Base-by-base conservation (phyloP, 2,888 invertebrate species). In the Microctonus hyperodae region DNA sequence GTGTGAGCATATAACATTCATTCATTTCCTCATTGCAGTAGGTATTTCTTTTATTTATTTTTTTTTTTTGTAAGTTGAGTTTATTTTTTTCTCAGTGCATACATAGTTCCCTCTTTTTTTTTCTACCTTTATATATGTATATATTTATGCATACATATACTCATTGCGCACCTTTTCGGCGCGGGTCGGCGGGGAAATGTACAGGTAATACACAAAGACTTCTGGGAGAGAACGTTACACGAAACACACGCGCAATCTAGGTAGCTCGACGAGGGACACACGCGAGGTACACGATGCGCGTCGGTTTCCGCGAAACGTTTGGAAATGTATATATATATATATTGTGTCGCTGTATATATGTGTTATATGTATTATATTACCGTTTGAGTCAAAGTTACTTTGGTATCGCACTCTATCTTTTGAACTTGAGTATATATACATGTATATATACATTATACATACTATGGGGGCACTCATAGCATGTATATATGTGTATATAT, bases 241-340 rank as follows among this genome's bases (percentile, higher is more conserved):
- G 71, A 67, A 64, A 69, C 65, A 59, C 50, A 61, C 35, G 37
- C 37, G 37, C 16, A 16, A 44, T 44, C 7, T 35, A 10, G 3
- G 16, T 20, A 16, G 7, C 7, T 5, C 28, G 7, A 56, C 50
- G 48, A 37, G 61, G 63, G 60, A 56, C 44, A 64, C 67, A 64
- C 63, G 70, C 61, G 64, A 64, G 55, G 51, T 5, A 33, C 33
- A 51, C 55, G 60, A 64, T 60, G 64, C 63, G 53, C 62, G 67
- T 64, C 63, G 69, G 63, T 50, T 72, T 72, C 72, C 58, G 59
- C 69, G 72, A 72, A 72, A 66, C 72, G 67, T 68, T 71, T 64
- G 68, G 65, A 65, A 69, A 71, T 61, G 58, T 62, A 13, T 16
- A 22, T 40, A 44, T n/a, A 23, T 44, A n/a, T 10, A 50, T 16